A percentile compares a stretch with the other conserved stretches of the same genome.
Conservation (phyloP, 2,113 vertebrate species). For the Coreoperca whiteheadi region DNA sequence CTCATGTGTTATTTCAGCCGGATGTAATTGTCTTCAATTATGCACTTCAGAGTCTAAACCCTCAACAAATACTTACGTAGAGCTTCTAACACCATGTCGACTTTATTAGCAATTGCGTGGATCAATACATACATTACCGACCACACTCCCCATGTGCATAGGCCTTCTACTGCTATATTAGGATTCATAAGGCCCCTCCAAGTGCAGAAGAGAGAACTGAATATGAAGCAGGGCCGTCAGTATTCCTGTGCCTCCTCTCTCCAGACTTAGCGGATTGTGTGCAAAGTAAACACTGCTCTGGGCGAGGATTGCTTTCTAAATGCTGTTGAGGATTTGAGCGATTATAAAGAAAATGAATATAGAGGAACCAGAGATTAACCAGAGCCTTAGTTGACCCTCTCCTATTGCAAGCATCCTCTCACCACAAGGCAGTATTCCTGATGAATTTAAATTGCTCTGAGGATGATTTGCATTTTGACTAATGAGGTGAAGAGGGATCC, state of each 20-base stretch:
- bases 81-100: neutral
- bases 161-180: constrained; percentile 27
- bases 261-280: constrained; percentile 60
- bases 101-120: neutral
- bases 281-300: constrained; percentile 63
- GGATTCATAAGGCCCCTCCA: constrained; percentile 48
- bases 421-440: constrained; percentile 25
- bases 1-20: neutral
- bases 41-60: constrained; percentile 12
- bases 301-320: constrained; percentile 62
- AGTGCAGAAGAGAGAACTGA: constrained; percentile 21
- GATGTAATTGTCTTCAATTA: constrained; percentile 10
- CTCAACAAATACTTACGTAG: constrained; percentile 11
- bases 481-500: constrained; percentile 45
- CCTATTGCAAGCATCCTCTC: constrained; percentile 35
- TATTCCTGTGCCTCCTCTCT: constrained; percentile 39
- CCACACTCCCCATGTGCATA: neutral
- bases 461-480: constrained; percentile 56
- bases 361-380: constrained; percentile 46
- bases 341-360: constrained; percentile 69
- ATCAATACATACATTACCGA: constrained; percentile 6
- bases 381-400: constrained; percentile 56
- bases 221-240: constrained; percentile 44
- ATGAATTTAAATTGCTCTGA: constrained; percentile 49
- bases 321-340: constrained; percentile 64